These are phyloP conservation scores for Matsumurasca onukii DNA, from an alignment of 1,140 invertebrate species.

Conservation along the genomic window DNA sequence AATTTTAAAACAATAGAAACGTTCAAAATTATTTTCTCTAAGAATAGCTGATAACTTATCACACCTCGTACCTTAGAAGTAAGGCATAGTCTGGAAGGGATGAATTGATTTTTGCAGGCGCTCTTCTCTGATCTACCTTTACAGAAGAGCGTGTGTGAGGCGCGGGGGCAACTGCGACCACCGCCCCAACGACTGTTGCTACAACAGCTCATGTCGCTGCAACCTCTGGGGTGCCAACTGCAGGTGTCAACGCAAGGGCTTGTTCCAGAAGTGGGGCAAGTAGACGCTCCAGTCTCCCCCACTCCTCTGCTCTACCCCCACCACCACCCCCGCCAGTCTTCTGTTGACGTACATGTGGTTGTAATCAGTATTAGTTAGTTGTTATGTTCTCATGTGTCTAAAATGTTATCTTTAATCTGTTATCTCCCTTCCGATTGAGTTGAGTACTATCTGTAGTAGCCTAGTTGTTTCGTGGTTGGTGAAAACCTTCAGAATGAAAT, in stretches of 20 bases:
- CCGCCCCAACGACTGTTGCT: constrained; percentile 82
- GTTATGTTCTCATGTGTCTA: neutral
- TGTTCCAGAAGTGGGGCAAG: constrained; percentile 86
- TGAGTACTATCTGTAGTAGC: neutral
- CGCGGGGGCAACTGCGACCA: constrained; percentile 82
- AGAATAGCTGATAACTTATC: too few species aligned
- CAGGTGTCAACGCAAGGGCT: constrained; percentile 82
- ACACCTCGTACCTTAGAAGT: constrained; percentile 18
- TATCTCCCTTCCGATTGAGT: neutral
- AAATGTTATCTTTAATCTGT: neutral
- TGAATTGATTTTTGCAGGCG: constrained; percentile 58
- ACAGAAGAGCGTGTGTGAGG: constrained; percentile 79
- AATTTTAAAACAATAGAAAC: too few species aligned
- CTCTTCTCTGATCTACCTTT: constrained; percentile 83
- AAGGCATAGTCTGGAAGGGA: constrained; percentile 14
- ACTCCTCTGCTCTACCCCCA: neutral
- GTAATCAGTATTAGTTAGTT: neutral
- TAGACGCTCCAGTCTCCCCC: constrained; percentile 32
- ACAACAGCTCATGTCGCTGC: constrained; percentile 82
- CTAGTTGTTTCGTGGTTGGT: neutral
- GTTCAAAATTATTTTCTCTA: too few species aligned
- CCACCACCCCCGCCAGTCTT: too few species aligned
- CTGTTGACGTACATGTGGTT: neutral
- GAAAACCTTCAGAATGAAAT: neutral
- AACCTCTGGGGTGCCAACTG: constrained; percentile 91